Conservation (phyloP, 2,113 vertebrate species). For the Perca flavescens region DNA sequence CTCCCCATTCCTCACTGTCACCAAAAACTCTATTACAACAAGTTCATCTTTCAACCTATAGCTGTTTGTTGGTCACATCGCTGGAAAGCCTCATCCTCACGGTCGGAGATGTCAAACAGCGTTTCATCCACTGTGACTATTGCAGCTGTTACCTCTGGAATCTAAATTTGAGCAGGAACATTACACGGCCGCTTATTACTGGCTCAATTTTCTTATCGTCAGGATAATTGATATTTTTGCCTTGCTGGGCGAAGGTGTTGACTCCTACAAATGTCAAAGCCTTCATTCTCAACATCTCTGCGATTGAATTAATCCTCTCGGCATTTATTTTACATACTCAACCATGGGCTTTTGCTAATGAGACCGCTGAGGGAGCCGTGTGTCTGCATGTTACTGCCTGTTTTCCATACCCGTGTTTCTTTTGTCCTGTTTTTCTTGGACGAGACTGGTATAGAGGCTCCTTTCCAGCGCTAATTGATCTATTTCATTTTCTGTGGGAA, state of each 20-base stretch:
- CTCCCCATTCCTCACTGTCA: constrained; percentile 65
- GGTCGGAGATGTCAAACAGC: constrained; percentile 24
- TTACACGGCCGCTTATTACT: constrained; percentile 21
- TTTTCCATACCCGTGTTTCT: constrained; percentile 5
- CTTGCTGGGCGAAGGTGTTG: constrained; percentile 34
- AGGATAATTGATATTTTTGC: constrained; percentile 57
- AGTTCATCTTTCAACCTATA: constrained; percentile 51
- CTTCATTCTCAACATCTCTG: constrained; percentile 23
- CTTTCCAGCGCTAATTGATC: constrained; percentile 31
- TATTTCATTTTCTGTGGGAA: constrained; percentile 29
- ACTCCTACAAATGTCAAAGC: constrained; percentile 50
- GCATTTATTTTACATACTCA: constrained; percentile 49
- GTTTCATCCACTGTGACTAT: constrained; percentile 19
- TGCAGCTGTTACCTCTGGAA: constrained; percentile 34
- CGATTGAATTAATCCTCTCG: constrained; percentile 50
- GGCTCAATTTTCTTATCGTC: constrained; percentile 13
- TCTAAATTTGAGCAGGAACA: constrained; percentile 33
- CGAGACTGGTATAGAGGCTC: constrained; percentile 23
- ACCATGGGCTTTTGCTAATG: constrained; percentile 48
- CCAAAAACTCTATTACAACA: constrained; percentile 50
- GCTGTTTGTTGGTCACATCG: constrained; percentile 49
- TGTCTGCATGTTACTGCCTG: constrained; percentile 10
- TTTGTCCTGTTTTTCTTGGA: constrained; percentile 34
- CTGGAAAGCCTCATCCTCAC: constrained; percentile 19
- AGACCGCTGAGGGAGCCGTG: constrained; percentile 22